Percentiles rank a stretch among this genome's conserved stretches.
Conservation (phyloP, 1,140 invertebrate species). For the Scylla paramamosain region DNA sequence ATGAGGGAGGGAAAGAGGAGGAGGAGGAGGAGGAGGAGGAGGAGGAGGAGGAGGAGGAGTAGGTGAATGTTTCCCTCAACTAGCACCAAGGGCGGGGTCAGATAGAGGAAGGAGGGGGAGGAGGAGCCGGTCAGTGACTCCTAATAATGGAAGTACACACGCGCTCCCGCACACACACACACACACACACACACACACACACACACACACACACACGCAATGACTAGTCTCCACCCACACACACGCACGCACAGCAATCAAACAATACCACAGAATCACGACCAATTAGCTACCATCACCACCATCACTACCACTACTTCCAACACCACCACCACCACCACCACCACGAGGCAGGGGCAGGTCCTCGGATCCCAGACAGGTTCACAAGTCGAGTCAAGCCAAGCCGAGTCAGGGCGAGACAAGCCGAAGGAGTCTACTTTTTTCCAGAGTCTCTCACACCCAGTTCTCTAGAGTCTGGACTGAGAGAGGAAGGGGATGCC, state of each 20-base stretch:
- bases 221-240: not conserved
- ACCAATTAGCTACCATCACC: not conserved
- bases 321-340: not conserved
- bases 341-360: not conserved
- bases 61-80: not conserved
- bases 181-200: slow-evolving; percentile 27
- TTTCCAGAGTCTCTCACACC: not conserved
- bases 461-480: not conserved
- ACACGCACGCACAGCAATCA: not conserved
- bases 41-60: not conserved
- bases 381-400: not conserved
- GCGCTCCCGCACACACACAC: slow-evolving; percentile 25
- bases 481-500: not conserved
- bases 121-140: not conserved
- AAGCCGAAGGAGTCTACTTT: not conserved
- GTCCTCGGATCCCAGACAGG: not conserved
- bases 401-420: not conserved
- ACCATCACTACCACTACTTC: not conserved
- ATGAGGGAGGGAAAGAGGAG: not conserved
- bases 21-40: not conserved
- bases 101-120: not conserved
- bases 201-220: slow-evolving; percentile 38
- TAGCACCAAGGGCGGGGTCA: not conserved
- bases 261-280: not conserved
- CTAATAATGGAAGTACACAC: not conserved